Evolutionary conservation across 2,888 invertebrate species (phyloP).

Genomic region (Carabus problematicus): DNA sequence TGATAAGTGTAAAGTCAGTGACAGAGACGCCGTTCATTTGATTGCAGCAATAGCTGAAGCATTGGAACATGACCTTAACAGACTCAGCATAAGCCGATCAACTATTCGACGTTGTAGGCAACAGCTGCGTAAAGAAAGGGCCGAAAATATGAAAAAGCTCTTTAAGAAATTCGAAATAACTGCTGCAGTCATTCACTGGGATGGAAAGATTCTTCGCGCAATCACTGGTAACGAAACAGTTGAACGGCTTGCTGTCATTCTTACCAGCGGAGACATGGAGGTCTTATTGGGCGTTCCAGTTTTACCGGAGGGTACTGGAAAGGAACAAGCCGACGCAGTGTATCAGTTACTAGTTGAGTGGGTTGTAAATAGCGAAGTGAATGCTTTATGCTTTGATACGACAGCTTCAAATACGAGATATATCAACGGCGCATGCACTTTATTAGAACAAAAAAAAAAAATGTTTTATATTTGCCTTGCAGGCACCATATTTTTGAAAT

Average conservation of each 20-base stretch:
- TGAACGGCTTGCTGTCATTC: constrained; percentile 29
- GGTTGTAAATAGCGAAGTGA: too few relatives aligned
- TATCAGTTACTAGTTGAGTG: too few relatives aligned
- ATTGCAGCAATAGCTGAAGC: constrained; percentile 41
- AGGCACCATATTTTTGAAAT: too few relatives aligned
- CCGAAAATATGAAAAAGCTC: constrained; percentile 42
- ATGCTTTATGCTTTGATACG: too few relatives aligned
- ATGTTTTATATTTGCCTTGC: too few relatives aligned
- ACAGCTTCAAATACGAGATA: too few relatives aligned
- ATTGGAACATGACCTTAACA: constrained; percentile 37
- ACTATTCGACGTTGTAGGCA: constrained; percentile 44
- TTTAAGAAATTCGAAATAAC: constrained; percentile 42
- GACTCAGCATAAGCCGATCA: constrained; percentile 39
- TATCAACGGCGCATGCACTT: too few relatives aligned
- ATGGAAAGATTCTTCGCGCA: constrained; percentile 34
- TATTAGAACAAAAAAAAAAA: too few relatives aligned
- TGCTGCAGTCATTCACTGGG: constrained; percentile 45
- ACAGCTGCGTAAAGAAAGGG: constrained; percentile 43
- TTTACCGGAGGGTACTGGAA: constrained; percentile 44
- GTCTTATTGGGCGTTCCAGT: constrained; percentile 46
- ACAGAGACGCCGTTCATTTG: constrained; percentile 44
- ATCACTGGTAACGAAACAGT: constrained; percentile 22
- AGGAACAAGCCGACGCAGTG: constrained; percentile 44
- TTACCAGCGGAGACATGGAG: constrained; percentile 45
- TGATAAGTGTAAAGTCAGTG: constrained; percentile 44